Conservation (phyloP, 2,113 vertebrate species). For the Aviceda subcristata region DNA sequence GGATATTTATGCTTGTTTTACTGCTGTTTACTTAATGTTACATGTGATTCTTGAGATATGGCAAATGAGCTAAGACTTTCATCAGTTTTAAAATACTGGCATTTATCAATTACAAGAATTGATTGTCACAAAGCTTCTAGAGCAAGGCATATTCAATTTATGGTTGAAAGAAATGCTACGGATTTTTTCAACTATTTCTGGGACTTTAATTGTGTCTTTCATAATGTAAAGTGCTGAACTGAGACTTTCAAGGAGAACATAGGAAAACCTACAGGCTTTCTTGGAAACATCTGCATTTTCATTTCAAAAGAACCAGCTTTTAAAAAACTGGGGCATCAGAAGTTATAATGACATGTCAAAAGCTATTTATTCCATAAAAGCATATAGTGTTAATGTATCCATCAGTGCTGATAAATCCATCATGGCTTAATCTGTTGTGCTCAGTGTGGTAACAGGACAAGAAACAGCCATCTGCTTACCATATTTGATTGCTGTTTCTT, state of each 20-base stretch:
- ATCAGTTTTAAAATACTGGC: neutral
- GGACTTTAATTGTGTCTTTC: neutral
- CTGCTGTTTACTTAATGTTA: neutral
- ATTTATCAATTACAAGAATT: neutral
- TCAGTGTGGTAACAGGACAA: constrained; percentile 51
- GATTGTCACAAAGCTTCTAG: neutral
- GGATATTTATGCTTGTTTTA: neutral
- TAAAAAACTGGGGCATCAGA: neutral
- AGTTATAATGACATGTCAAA: constrained; percentile 45
- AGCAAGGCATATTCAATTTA: neutral
- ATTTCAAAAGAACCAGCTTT: neutral
- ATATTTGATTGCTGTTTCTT: constrained; percentile 65
- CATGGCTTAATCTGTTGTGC: constrained; percentile 55
- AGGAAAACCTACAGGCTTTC: neutral
- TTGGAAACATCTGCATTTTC: neutral
- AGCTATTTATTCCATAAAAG: constrained; percentile 53
- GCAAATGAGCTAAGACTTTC: neutral
- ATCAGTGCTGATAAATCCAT: constrained; percentile 59
- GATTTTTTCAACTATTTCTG: neutral
- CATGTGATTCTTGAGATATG: neutral
- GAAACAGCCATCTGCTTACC: constrained; percentile 70
- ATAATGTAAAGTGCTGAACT: neutral
- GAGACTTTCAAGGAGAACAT: neutral
- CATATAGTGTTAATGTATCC: constrained; percentile 52
- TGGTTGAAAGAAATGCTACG: neutral